Conservation (phyloP, 2,888 invertebrate species). For the Oegoconia quadripuncta region DNA sequence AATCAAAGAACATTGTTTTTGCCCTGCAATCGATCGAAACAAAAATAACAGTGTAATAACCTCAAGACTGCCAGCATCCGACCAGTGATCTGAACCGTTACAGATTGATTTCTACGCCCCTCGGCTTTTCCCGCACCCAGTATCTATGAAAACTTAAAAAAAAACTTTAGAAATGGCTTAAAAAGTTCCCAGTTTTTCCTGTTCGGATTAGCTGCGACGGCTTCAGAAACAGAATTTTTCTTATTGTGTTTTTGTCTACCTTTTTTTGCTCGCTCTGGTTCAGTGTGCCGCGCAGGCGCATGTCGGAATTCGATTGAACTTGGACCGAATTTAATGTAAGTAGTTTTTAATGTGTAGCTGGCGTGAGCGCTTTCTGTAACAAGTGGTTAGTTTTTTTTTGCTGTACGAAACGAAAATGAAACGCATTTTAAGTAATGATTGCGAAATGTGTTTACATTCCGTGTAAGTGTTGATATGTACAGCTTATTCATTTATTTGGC, state of each 20-base stretch:
- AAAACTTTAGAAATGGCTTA: not conserved
- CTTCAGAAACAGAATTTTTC: not conserved
- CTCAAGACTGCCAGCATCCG: conserved; percentile 40
- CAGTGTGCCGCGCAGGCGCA: conserved; percentile 21
- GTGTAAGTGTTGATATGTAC: not conserved
- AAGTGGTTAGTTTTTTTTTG: conserved; percentile 10
- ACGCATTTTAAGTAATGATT: not conserved
- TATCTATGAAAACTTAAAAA: conserved; percentile 26
- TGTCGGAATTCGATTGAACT: conserved; percentile 41
- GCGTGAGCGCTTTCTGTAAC: conserved; percentile 26
- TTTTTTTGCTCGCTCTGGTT: conserved; percentile 21
- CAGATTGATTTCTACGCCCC: conserved; percentile 54
- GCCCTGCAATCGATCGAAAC: conserved; percentile 21
- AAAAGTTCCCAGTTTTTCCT: conserved; percentile 5
- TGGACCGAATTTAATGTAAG: conserved; percentile 55
- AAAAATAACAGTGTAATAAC: conserved; percentile 44
- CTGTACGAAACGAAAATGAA: not conserved
- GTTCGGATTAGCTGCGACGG: not conserved
- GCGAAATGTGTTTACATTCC: conserved; percentile 7
- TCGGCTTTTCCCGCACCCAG: conserved; percentile 47
- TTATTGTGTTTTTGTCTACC: conserved; percentile 4
- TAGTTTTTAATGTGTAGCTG: conserved; percentile 43
- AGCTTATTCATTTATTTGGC: not conserved
- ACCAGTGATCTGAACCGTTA: conserved; percentile 45
- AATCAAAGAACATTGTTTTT: conserved; percentile 16